Conservation (phyloP, 2,797 vertebrate species). For the Acipenser oxyrinchus region DNA sequence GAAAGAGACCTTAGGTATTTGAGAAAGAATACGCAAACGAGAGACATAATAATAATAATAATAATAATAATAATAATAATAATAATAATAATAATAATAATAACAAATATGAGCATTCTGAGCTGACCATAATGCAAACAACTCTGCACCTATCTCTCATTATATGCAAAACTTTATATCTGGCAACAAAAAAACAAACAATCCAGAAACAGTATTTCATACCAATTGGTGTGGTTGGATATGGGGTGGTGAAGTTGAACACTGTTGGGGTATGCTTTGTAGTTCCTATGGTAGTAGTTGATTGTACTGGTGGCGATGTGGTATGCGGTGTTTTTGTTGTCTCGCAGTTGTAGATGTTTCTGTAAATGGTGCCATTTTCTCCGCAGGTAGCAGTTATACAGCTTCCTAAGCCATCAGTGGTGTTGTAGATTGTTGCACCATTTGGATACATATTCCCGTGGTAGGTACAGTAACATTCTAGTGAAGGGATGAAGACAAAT, state of each 20-base stretch:
- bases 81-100: too few species aligned
- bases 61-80: too few species aligned
- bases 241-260: conserved; percentile 31
- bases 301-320: conserved; percentile 34
- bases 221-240: too few species aligned
- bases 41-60: too few species aligned
- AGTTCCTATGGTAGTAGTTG: conserved; percentile 5
- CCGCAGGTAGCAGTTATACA: conserved; percentile 66
- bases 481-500: not conserved
- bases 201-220: too few species aligned
- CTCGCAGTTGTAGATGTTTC: conserved; percentile 38
- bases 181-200: too few species aligned
- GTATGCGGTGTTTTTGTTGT: conserved; percentile 21
- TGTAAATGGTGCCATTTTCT: conserved; percentile 52
- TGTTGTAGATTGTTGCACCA: conserved; percentile 56
- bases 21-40: too few species aligned
- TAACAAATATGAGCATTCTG: too few species aligned
- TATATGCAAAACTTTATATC: too few species aligned
- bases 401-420: conserved; percentile 62
- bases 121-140: too few species aligned
- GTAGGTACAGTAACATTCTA: conserved; percentile 70
- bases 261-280: conserved; percentile 16
- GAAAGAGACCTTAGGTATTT: too few species aligned
- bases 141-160: too few species aligned
- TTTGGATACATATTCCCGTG: conserved; percentile 40